Base-by-base conservation (phyloP, 2,888 invertebrate genomes). In the Phymatocera aterrima region DNA sequence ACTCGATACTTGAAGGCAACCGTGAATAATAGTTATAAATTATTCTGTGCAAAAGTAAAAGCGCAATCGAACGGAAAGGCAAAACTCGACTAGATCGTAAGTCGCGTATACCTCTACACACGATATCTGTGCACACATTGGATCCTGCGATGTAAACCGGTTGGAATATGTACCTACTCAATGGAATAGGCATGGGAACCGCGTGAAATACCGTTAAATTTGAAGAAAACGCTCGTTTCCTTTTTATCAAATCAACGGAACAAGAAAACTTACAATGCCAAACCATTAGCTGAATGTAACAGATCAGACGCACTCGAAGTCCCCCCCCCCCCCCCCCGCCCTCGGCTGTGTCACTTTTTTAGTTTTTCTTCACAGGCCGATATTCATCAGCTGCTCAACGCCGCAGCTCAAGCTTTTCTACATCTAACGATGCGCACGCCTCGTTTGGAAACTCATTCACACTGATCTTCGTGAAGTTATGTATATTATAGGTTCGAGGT, bases 1-100 rank as follows among this genome's bases (percentile, higher is more conserved):
- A 80, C 81, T 81, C 80, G 82, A 80, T 79, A 77, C 78, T 79
- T 80, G 80, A 84, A 85, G 85, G 85, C 86, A 86, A 83, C 85
- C 85, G 85, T 86, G 85, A 86, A 86, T 86, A 86, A 86, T 83
- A 81, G 84, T 83, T 85, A 86, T 85, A 85, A 85, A 86, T 85
- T 83, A 83, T 82, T 81, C 80, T 77, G 65, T 57, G 43, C 51
- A 8, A 51, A 72, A 72, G 43, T 24, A 21, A 43, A 68, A 68
- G 68, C n/a, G n/a, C n/a, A n/a, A n/a, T n/a, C n/a, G n/a, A n/a
- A n/a, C n/a, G n/a, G n/a, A n/a, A n/a, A n/a, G n/a, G n/a, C n/a
- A n/a, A n/a, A n/a, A n/a, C n/a, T 68, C 43, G 64, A 68, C 24
- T 43, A 24, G 24, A 12, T 46, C 6, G 28, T 18, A 34, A 68